A percentile compares a stretch with the other conserved stretches of the same genome.
These are phyloP conservation scores for Rotaria sp. DNA, from an alignment of 2,888 invertebrate genomes.

Conservation along the genomic window DNA sequence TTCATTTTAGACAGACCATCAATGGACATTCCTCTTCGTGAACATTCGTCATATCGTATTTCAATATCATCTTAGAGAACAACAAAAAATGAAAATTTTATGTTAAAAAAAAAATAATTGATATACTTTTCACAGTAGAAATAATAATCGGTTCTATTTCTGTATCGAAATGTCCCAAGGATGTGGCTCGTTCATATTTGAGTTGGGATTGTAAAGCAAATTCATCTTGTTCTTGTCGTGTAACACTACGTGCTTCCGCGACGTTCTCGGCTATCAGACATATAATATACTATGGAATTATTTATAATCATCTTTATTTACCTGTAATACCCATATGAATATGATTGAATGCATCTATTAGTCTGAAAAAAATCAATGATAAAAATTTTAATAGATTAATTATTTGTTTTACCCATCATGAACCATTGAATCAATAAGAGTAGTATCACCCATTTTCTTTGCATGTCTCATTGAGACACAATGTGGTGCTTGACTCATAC, in stretches of 20 bases:
- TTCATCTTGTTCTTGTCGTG: conserved; percentile 66
- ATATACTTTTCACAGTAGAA: background rate
- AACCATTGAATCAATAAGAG: conserved; percentile 65
- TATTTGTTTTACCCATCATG: conserved; percentile 62
- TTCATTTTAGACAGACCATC: conserved; percentile 48
- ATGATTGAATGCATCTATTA: conserved; percentile 65
- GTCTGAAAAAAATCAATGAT: background rate
- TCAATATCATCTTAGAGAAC: background rate
- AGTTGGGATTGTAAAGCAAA: conserved; percentile 66
- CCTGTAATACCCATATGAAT: conserved; percentile 72
- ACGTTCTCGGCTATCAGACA: conserved; percentile 65
- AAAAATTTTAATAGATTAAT: background rate
- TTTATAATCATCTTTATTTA: background rate
- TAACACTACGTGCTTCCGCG: conserved; percentile 64
- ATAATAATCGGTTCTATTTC: conserved; percentile 67
- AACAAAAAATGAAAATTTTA: too few species aligned
- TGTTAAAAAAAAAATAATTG: background rate
- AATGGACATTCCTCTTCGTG: conserved; percentile 48
- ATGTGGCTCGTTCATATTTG: conserved; percentile 63
- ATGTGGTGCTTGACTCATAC: conserved; percentile 71
- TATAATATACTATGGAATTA: background rate
- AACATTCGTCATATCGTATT: conserved; percentile 49
- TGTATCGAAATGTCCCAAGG: conserved; percentile 63
- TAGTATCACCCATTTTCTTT: conserved; percentile 64
- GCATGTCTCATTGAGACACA: conserved; percentile 63